A percentile compares a stretch with the other conserved stretches of the same genome.
These are phyloP conservation scores for Sepiola atlantica DNA, from an alignment of 2,888 invertebrate genomes.

Conservation along the genomic window DNA sequence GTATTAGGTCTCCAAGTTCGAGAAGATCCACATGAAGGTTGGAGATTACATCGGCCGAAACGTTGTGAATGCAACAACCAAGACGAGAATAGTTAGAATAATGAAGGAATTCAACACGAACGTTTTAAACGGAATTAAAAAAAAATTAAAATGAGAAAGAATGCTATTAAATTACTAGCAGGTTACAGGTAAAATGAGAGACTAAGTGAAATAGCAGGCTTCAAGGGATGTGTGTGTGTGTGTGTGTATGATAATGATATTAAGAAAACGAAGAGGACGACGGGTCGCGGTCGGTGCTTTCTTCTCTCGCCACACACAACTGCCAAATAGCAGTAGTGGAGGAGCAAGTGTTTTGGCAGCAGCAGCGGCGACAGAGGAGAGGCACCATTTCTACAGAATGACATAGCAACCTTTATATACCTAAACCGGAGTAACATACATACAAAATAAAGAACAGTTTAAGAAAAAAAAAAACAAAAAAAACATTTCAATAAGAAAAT, in stretches of 20 bases:
- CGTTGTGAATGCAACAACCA: no score
- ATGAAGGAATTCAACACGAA: no score
- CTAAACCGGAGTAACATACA: not conserved
- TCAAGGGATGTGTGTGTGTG: not conserved
- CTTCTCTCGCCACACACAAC: not conserved
- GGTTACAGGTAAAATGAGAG: not conserved
- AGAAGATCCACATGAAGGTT: no score
- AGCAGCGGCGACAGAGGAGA: not conserved
- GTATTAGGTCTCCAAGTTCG: no score
- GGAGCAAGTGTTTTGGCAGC: not conserved
- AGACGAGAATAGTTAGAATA: no score
- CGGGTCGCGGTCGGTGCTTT: not conserved
- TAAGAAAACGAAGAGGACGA: not conserved
- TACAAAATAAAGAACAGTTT: not conserved
- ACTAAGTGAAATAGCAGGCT: not conserved
- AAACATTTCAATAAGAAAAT: not conserved
- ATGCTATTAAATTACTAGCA: not conserved
- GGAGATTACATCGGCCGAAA: no score
- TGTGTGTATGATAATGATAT: no score
- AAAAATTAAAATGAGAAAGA: no score
- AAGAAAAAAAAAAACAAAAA: not conserved
- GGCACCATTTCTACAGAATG: not conserved
- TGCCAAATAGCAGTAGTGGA: conserved; percentile 32
- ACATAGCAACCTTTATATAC: not conserved
- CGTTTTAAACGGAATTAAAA: no score